These are phyloP conservation scores for Lepidonotus clava DNA, from an alignment of 2,888 invertebrate genomes.

Conservation along the genomic window DNA sequence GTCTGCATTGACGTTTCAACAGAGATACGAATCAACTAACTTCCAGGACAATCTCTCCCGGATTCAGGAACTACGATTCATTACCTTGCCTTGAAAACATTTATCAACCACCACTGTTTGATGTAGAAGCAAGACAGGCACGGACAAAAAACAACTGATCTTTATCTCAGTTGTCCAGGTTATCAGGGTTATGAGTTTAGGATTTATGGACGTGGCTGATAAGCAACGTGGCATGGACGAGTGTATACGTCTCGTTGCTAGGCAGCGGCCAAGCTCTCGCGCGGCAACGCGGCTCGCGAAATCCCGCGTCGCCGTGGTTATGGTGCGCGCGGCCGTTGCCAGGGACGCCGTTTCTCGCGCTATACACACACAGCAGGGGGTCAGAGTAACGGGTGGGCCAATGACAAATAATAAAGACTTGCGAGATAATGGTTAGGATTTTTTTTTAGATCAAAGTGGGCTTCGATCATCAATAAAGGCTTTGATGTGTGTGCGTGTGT, in stretches of 20 bases:
- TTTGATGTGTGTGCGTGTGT: no score
- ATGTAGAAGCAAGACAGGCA: background rate
- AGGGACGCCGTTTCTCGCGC: slow-evolving; percentile 25
- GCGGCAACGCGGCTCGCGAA: background rate
- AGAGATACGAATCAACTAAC: no score
- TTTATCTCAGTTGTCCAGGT: slow-evolving; percentile 7
- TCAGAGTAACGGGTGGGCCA: no score
- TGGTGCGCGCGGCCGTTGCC: background rate
- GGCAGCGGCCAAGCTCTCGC: slow-evolving; percentile 23
- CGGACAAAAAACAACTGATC: background rate
- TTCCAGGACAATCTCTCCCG: no score
- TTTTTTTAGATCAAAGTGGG: no score
- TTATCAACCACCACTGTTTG: background rate
- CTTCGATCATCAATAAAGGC: no score
- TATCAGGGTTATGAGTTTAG: slow-evolving; percentile 13
- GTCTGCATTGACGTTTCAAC: no score
- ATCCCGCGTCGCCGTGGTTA: slow-evolving; percentile 11
- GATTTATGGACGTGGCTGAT: slow-evolving; percentile 11
- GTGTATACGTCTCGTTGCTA: slow-evolving; percentile 41
- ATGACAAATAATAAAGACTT: no score
- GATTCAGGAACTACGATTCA: no score
- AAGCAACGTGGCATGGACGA: background rate
- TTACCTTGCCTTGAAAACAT: no score
- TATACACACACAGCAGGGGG: background rate
- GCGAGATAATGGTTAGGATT: no score